These are phyloP conservation scores for Anguilla megastoma DNA, from an alignment of 2,797 vertebrate genomes.

Conservation along the genomic window DNA sequence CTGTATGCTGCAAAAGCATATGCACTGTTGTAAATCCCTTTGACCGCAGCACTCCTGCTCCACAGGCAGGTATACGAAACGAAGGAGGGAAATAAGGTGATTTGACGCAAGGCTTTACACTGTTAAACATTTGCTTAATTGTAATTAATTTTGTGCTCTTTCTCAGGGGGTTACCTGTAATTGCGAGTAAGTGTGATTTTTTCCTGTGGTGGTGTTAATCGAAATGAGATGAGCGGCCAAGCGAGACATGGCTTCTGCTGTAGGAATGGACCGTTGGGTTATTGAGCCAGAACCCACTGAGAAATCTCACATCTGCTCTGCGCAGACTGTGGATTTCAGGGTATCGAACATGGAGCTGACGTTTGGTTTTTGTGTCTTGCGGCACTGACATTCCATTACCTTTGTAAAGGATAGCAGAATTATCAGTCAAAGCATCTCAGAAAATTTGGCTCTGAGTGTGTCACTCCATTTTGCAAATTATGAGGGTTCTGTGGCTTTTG, in stretches of 20 bases:
- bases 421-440: background rate
- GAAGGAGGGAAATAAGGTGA: background rate
- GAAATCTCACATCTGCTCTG: background rate
- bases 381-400: background rate
- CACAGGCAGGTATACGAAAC: background rate
- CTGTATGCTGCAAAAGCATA: background rate
- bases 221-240: slow-evolving; percentile 18
- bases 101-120: slow-evolving; percentile 12
- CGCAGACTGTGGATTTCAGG: background rate
- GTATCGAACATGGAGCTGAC: background rate
- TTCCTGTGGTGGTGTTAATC: slow-evolving; percentile 24
- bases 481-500: background rate
- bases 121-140: slow-evolving; percentile 22
- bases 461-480: background rate
- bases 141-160: slow-evolving; percentile 26
- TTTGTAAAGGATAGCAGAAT: background rate
- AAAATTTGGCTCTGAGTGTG: background rate
- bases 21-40: slow-evolving; percentile 2
- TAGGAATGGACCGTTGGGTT: background rate
- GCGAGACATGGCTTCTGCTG: background rate
- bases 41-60: background rate
- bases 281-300: slow-evolving; percentile 2
- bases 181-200: slow-evolving; percentile 18
- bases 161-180: slow-evolving; percentile 22
- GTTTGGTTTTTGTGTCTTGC: slow-evolving; percentile 6